Evolutionary conservation across 2,113 vertebrate species (phyloP).

Genomic region (Coreoperca whiteheadi): DNA sequence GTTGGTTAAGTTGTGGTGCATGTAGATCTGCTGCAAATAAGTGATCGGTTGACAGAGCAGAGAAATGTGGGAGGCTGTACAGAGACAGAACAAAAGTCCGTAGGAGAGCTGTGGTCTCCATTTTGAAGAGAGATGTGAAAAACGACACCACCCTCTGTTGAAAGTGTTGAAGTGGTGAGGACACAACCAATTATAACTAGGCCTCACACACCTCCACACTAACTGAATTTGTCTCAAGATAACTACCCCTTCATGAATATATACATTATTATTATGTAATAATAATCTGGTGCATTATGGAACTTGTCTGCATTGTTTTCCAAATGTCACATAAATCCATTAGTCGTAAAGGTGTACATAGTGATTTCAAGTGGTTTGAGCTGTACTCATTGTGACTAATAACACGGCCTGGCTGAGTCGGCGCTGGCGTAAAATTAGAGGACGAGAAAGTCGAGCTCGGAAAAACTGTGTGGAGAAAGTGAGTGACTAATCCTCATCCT

Average conservation of each 20-base stretch:
- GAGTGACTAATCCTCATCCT: slow-evolving; percentile 49
- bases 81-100: slow-evolving; percentile 42
- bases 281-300: no score
- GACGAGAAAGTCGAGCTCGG: slow-evolving; percentile 10
- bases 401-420: slow-evolving; percentile 38
- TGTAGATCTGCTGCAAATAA: slow-evolving; percentile 27
- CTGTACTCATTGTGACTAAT: slow-evolving; percentile 63
- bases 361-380: slow-evolving; percentile 27
- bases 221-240: background rate
- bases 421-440: slow-evolving; percentile 28
- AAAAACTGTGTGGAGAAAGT: slow-evolving; percentile 64
- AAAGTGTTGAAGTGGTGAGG: slow-evolving; percentile 43
- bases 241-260: background rate
- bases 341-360: background rate
- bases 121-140: slow-evolving; percentile 63
- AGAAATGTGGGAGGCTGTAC: slow-evolving; percentile 64
- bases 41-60: slow-evolving; percentile 29
- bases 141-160: slow-evolving; percentile 66
- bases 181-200: background rate
- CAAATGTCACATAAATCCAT: background rate
- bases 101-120: slow-evolving; percentile 66
- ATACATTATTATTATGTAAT: no score
- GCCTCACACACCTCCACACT: slow-evolving; percentile 54
- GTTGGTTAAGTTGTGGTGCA: slow-evolving; percentile 35
- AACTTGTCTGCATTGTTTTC: background rate